Base-by-base conservation (phyloP, 2,888 invertebrate genomes). In the Colletes collaris region DNA sequence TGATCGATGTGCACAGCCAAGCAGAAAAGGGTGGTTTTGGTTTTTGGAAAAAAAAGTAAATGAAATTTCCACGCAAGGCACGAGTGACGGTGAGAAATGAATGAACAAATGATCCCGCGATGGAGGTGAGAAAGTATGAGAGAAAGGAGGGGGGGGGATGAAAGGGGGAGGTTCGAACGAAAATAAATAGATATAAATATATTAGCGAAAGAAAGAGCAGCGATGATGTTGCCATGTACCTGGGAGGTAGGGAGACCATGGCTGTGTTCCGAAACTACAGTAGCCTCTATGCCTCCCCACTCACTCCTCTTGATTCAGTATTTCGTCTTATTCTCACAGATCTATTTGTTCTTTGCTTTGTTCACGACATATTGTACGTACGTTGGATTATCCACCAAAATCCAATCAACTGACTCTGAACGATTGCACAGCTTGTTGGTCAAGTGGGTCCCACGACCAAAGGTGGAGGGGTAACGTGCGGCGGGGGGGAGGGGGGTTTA, bases 181-280 rank as follows among this genome's bases (percentile, higher is more conserved):
- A 55, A 75, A 27, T 80, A 85, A 82, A 82, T 74, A 81, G 70
- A 71, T 67, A 81, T 55, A 82, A 53, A 53, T 27, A 77, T 72
- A 80, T 11, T 62, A 83, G 69, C 88, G 73, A 85, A 67, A 90
- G 81, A 87, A 72, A 89, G 87, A 90, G 89, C 87, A 91, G 89
- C 90, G 92, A 89, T 92, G 92, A 91, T 91, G 92, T 88, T 92
- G 91, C 90, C 90, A 93, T 93, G 94, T 95, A 94, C 94, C 94
- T 94, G 94, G 94, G 94, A 94, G 94, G 94, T 93, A 94, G 94
- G 94, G 94, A 95, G 94, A 94, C 94, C 94, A 95, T 94, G 94
- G 94, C 94, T 94, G 94, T 94, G 94, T 94, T 94, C 94, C 94
- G 93, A 93, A 94, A 94, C 94, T 94, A 94, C 94, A 94, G 94